phyloP scores from a whole-genome alignment of 2,888 invertebrate genomes.

The Acanthosepion esculentum region DNA sequence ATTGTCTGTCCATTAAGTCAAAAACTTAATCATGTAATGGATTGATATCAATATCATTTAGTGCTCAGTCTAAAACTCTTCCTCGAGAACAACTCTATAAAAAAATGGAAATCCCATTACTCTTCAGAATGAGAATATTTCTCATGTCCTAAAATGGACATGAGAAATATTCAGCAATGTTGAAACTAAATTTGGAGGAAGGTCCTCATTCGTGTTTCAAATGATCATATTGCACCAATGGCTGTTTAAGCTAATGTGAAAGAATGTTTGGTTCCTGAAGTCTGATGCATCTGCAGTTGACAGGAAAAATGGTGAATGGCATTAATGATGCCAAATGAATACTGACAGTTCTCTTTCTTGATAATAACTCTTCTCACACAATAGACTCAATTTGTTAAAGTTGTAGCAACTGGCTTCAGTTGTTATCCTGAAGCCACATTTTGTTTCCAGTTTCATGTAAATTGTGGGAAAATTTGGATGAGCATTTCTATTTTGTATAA shows the following conservation, averaged over 20 bases:
- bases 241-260: not conserved
- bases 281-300: not conserved
- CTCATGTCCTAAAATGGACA: no score
- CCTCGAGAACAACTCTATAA: no score
- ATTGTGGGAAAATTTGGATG: not conserved
- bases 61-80: no score
- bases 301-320: not conserved
- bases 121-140: not conserved
- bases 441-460: not conserved
- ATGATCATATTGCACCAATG: not conserved
- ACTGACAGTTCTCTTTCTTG: not conserved
- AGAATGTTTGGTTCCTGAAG: not conserved
- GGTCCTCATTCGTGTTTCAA: not conserved
- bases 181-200: not conserved
- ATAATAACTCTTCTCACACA: not conserved
- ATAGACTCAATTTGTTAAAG: conserved; percentile 13
- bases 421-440: not conserved
- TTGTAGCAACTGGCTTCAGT: not conserved
- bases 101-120: not conserved
- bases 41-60: no score
- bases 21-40: no score
- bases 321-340: not conserved
- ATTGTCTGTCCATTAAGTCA: no score
- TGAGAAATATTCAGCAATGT: no score
- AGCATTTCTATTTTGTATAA: not conserved